Evolutionary conservation across 2,113 vertebrate species (phyloP).

Genomic region (Shinisaurus crocodilurus): DNA sequence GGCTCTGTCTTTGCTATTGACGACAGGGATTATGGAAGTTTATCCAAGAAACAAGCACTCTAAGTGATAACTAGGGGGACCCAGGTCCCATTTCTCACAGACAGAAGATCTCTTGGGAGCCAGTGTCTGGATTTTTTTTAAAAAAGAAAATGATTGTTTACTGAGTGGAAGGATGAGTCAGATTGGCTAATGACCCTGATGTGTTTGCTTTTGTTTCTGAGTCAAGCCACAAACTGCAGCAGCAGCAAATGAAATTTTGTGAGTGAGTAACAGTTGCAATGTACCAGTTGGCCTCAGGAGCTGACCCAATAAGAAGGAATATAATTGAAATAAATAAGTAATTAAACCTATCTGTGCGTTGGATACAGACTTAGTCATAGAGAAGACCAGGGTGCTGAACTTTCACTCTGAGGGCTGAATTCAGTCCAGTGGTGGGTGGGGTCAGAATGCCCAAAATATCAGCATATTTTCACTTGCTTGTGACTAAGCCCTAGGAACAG

Average conservation of each 20-base stretch:
- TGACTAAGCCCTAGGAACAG: too few relatives aligned
- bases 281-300: too few relatives aligned
- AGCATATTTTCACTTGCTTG: too few relatives aligned
- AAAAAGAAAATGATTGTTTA: neutral
- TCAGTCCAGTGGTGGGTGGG: too few relatives aligned
- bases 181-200: neutral
- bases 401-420: too few relatives aligned
- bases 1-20: neutral
- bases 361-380: too few relatives aligned
- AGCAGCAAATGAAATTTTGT: neutral
- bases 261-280: too few relatives aligned
- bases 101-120: neutral
- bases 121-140: neutral
- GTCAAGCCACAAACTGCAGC: neutral
- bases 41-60: neutral
- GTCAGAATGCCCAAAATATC: too few relatives aligned
- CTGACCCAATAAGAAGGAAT: neutral
- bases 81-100: neutral
- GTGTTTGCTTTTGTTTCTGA: neutral
- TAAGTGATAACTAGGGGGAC: neutral
- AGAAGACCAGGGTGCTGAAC: too few relatives aligned
- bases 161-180: neutral
- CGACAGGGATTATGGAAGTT: neutral
- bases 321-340: neutral
- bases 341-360: too few relatives aligned